Evolutionary conservation across 2,888 invertebrate species (phyloP).

Genomic region (Escarpia spicata): DNA sequence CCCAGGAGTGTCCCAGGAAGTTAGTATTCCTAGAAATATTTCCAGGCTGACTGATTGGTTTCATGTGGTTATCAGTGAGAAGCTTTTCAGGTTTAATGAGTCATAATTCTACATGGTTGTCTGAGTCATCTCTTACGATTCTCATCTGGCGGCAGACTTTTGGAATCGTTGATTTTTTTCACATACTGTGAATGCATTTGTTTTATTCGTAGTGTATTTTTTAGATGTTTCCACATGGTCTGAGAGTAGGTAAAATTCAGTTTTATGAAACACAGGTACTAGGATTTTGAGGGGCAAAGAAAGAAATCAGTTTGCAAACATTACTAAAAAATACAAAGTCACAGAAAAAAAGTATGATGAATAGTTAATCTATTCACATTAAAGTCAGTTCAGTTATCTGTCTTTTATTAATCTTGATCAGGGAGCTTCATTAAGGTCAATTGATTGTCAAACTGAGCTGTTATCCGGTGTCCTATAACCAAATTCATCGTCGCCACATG

Average conservation of each 20-base stretch:
- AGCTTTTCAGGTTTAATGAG: background rate
- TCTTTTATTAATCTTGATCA: too few species aligned
- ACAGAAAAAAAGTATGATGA: background rate
- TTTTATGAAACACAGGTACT: background rate
- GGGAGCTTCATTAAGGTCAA: background rate
- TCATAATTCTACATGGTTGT: background rate
- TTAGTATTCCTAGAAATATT: slow-evolving; percentile 11
- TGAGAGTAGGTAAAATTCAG: background rate
- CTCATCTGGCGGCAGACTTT: background rate
- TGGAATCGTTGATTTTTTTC: background rate
- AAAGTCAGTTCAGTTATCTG: background rate
- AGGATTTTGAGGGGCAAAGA: background rate
- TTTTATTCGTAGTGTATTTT: background rate
- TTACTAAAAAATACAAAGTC: background rate
- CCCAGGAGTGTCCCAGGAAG: slow-evolving; percentile 6
- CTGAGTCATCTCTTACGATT: background rate
- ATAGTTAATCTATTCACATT: background rate
- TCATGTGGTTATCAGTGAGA: background rate
- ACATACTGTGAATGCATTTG: background rate
- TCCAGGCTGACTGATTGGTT: background rate
- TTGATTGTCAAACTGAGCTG: background rate
- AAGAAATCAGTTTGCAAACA: background rate
- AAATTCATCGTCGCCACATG: background rate
- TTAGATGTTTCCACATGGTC: background rate
- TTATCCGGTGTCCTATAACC: background rate